Evolutionary conservation across 2,888 invertebrate genomes (phyloP).

Genomic region (Chrysopilus asiliformis): DNA sequence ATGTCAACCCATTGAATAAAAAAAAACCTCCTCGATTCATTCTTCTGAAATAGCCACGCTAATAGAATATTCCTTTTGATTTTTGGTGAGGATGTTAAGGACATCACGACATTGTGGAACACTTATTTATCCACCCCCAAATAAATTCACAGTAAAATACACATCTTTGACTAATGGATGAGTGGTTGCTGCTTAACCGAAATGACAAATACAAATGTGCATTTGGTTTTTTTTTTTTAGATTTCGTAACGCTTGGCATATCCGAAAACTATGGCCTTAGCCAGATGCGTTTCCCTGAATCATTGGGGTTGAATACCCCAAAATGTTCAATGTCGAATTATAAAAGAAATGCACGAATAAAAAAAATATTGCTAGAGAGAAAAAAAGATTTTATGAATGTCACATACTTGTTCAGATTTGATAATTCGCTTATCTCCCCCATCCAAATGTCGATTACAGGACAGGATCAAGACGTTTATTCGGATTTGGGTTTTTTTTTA

Average conservation of each 20-base stretch:
- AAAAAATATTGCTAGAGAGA: too few species aligned
- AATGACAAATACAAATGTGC: constrained; percentile 12
- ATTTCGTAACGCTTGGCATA: too few species aligned
- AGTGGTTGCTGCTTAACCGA: too few species aligned
- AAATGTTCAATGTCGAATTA: neutral
- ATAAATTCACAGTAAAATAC: too few species aligned
- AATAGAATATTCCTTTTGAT: constrained; percentile 9
- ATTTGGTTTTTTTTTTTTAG: constrained; percentile 9
- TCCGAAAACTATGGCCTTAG: too few species aligned
- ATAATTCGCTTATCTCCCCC: constrained; percentile 16
- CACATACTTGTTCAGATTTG: constrained; percentile 15
- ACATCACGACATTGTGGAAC: neutral
- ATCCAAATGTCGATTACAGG: constrained; percentile 14
- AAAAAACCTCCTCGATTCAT: neutral
- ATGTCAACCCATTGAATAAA: neutral
- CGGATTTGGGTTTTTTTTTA: too few species aligned
- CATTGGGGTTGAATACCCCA: neutral
- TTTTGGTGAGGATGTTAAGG: neutral
- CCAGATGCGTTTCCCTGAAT: neutral
- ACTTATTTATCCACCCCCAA: too few species aligned
- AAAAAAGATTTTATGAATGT: constrained; percentile 14
- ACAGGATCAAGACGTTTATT: constrained; percentile 15
- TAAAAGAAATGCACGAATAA: constrained; percentile 3
- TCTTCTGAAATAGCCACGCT: constrained; percentile 4
- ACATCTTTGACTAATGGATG: too few species aligned